Percentiles rank a stretch among this genome's conserved stretches.
These are phyloP conservation scores for Oreonectes daqikongensis DNA, from an alignment of 2,797 vertebrate genomes.

Conservation along the genomic window DNA sequence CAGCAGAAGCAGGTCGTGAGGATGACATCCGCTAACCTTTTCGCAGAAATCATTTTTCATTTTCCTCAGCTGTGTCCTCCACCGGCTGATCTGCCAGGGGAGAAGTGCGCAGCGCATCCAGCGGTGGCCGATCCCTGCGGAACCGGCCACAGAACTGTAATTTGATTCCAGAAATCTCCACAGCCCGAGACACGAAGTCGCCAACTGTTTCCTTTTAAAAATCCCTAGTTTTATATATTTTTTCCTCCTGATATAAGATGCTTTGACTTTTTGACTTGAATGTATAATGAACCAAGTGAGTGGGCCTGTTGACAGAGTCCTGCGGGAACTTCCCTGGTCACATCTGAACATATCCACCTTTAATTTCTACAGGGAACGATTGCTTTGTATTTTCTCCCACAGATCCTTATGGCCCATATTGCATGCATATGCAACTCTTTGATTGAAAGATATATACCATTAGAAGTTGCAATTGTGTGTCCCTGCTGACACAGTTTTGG, in stretches of 20 bases:
- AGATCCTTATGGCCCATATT: slow-evolving; percentile 59
- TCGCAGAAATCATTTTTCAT: slow-evolving; percentile 63
- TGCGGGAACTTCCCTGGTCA: slow-evolving; percentile 63
- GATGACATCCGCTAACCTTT: slow-evolving; percentile 63
- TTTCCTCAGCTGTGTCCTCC: slow-evolving; percentile 57
- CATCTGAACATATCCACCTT: slow-evolving; percentile 62
- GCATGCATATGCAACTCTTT: background rate
- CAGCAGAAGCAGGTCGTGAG: slow-evolving; percentile 53
- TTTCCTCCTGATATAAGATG: slow-evolving; percentile 38
- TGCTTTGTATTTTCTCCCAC: slow-evolving; percentile 50
- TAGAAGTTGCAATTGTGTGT: slow-evolving; percentile 46
- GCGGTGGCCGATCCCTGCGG: slow-evolving; percentile 32
- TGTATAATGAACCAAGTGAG: slow-evolving; percentile 26
- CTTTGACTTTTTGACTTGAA: slow-evolving; percentile 43
- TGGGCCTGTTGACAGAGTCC: slow-evolving; percentile 48
- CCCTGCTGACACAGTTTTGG: slow-evolving; percentile 55
- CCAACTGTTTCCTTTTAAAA: slow-evolving; percentile 25
- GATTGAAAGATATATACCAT: slow-evolving; percentile 5
- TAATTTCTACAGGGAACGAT: slow-evolving; percentile 74
- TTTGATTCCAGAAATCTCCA: slow-evolving; percentile 57
- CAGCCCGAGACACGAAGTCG: slow-evolving; percentile 47
- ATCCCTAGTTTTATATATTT: slow-evolving; percentile 36
- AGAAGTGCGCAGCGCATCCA: slow-evolving; percentile 48
- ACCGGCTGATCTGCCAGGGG: slow-evolving; percentile 43
- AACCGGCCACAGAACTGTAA: slow-evolving; percentile 55